These are phyloP conservation scores for Pangasius djambal DNA, from an alignment of 2,797 vertebrate genomes.

Conservation along the genomic window DNA sequence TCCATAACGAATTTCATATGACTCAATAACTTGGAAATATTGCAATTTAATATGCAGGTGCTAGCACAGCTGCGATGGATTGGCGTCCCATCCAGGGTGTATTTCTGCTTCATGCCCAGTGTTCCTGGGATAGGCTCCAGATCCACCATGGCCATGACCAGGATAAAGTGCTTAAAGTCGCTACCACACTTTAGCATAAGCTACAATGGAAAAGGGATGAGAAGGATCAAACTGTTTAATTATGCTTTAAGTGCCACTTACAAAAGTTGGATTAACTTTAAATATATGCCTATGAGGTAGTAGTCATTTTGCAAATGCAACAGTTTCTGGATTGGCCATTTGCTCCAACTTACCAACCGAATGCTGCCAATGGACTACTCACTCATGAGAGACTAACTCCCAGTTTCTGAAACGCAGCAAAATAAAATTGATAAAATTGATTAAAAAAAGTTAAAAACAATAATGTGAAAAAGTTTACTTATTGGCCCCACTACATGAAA, in stretches of 20 bases:
- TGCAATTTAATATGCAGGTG: not conserved
- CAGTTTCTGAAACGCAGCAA: no score
- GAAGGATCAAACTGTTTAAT: not conserved
- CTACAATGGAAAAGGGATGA: not conserved
- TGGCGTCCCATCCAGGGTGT: not conserved
- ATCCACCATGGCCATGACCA: not conserved
- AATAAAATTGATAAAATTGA: no score
- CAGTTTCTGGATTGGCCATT: not conserved
- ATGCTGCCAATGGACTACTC: no score
- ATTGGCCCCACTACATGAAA: no score
- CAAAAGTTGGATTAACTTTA: no score
- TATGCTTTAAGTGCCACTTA: not conserved
- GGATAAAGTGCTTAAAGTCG: not conserved
- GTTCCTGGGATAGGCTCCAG: not conserved
- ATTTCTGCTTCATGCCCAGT: no score
- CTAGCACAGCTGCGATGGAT: not conserved
- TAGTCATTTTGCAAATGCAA: no score
- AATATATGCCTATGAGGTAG: no score
- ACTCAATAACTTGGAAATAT: not conserved
- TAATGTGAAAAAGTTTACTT: no score
- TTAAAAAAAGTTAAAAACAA: no score
- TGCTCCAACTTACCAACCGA: not conserved
- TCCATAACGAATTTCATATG: not conserved
- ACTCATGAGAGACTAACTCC: not conserved
- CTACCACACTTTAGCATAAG: not conserved